These are phyloP conservation scores for Nemotelus pantherinus DNA, from an alignment of 2,888 invertebrate species.

Conservation along the genomic window DNA sequence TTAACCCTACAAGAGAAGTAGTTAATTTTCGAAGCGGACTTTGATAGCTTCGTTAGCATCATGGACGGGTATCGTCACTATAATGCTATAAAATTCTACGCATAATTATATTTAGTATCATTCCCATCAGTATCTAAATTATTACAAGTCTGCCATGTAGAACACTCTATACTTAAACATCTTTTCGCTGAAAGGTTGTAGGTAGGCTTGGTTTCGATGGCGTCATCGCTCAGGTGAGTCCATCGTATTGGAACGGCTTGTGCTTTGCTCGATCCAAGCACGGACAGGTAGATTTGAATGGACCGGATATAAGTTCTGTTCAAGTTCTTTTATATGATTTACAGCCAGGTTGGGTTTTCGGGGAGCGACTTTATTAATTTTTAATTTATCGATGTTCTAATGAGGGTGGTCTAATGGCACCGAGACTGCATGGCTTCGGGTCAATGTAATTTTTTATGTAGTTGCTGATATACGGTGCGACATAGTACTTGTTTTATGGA, in stretches of 20 bases:
- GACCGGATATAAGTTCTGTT: conserved; percentile 3
- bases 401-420: conserved; percentile 31
- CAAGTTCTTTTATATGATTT: conserved; percentile 27
- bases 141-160: no score
- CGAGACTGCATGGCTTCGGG: not conserved
- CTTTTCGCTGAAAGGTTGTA: not conserved
- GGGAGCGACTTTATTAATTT: conserved; percentile 44
- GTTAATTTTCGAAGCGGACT: not conserved
- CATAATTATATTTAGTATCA: no score
- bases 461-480: not conserved
- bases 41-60: no score
- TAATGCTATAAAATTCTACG: no score
- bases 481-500: no score
- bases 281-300: conserved; percentile 25
- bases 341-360: conserved; percentile 24
- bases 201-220: conserved; percentile 5
- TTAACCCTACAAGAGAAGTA: not conserved
- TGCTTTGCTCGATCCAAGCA: not conserved
- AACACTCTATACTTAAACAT: not conserved
- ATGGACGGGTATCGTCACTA: no score
- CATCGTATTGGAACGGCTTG: conserved; percentile 3
- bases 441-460: not conserved
- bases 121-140: no score
- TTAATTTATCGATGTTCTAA: conserved; percentile 43
- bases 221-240: conserved; percentile 14